Evolutionary conservation across 2,888 invertebrate genomes (phyloP).

Genomic region (Acanthosepion esculentum): DNA sequence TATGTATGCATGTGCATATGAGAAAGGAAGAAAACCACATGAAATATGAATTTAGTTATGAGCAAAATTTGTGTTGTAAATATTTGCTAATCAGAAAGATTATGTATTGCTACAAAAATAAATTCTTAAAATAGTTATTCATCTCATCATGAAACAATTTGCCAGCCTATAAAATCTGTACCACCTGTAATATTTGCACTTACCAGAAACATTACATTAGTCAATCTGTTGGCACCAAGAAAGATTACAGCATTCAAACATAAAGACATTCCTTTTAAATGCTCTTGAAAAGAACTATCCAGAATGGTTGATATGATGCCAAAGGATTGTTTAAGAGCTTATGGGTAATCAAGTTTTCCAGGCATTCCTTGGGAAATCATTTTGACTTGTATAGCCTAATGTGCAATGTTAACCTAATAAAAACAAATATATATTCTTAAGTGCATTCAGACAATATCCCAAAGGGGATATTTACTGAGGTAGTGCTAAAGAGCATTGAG

Average conservation of each 20-base stretch:
- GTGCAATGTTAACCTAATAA: constrained; percentile 6
- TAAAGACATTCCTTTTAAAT: constrained; percentile 1
- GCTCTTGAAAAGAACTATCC: neutral
- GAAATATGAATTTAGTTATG: neutral
- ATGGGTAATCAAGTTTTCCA: neutral
- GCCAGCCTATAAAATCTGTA: neutral
- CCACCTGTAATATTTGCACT: neutral
- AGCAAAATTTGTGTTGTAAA: neutral
- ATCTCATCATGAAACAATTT: neutral
- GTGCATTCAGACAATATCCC: constrained; percentile 7
- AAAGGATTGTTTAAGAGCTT: constrained; percentile 33
- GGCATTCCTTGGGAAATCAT: neutral
- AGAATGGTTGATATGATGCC: neutral
- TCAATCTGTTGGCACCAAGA: neutral
- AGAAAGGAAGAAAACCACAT: too few relatives aligned
- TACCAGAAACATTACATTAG: neutral
- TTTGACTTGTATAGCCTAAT: constrained; percentile 21
- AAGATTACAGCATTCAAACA: neutral
- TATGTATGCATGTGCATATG: neutral
- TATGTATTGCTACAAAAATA: neutral
- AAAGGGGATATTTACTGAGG: neutral
- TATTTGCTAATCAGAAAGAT: neutral
- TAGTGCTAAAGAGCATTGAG: neutral
- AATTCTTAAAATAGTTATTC: neutral
- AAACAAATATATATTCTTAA: neutral